Evolutionary conservation across 1,140 invertebrate genomes (phyloP).

Genomic region (Drosophila azteca): DNA sequence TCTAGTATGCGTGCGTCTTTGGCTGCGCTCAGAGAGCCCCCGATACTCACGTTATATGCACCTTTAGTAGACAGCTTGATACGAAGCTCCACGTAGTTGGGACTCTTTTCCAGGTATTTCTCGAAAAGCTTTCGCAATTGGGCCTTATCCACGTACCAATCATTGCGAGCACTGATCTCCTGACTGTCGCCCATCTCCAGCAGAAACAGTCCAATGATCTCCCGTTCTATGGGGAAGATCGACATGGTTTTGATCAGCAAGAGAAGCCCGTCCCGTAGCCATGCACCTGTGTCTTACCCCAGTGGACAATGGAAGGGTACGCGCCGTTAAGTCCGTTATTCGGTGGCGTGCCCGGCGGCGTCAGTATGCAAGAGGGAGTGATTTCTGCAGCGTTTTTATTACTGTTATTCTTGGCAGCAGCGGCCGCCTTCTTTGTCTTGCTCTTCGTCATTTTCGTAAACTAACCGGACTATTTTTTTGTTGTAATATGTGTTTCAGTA

Average conservation of each 20-base stretch:
- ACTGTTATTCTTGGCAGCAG: conserved; percentile 14
- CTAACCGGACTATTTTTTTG: background rate
- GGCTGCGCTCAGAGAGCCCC: no score
- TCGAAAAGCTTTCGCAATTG: conserved; percentile 45
- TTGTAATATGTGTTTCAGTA: no score
- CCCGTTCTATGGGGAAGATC: conserved; percentile 48
- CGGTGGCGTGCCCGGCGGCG: conserved; percentile 52
- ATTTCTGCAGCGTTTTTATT: conserved; percentile 23
- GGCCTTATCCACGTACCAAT: conserved; percentile 62
- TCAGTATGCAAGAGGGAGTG: conserved; percentile 21
- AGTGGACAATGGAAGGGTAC: conserved; percentile 30
- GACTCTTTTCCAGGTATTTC: conserved; percentile 5
- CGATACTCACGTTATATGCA: conserved; percentile 54
- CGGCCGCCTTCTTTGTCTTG: conserved; percentile 51
- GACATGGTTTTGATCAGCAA: no score
- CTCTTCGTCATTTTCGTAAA: conserved; percentile 59
- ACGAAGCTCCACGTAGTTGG: conserved; percentile 38
- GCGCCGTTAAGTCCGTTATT: conserved; percentile 23
- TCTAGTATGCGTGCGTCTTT: background rate
- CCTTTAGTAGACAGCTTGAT: conserved; percentile 38
- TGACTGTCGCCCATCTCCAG: conserved; percentile 55
- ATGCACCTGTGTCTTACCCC: conserved; percentile 44
- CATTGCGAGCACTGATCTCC: conserved; percentile 44
- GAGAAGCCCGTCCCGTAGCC: no score
- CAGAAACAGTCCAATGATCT: conserved; percentile 67